Evolutionary conservation across 2,113 vertebrate genomes (phyloP).

Genomic region (Gambusia affinis): DNA sequence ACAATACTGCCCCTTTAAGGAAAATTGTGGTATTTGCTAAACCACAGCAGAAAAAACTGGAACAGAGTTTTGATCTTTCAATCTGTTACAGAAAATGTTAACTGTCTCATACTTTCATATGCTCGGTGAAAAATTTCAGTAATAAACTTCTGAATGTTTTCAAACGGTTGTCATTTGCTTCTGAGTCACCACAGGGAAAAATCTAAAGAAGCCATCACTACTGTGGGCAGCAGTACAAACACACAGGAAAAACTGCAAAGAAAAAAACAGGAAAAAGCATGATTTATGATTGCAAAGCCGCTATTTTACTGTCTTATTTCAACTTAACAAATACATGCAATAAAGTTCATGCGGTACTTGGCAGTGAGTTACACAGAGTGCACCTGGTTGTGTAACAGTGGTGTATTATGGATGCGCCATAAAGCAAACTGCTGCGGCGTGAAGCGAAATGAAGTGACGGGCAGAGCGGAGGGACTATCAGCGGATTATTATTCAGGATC

Average conservation of each 20-base stretch:
- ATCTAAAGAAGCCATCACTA: conserved; percentile 34
- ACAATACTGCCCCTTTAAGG: no score
- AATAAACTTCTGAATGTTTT: not conserved
- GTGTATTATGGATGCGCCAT: conserved; percentile 40
- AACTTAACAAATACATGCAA: conserved; percentile 11
- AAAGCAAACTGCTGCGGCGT: conserved; percentile 21
- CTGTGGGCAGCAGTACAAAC: conserved; percentile 1
- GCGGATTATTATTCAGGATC: conserved; percentile 7
- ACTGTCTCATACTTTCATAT: no score
- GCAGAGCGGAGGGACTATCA: conserved; percentile 4
- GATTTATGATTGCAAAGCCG: not conserved
- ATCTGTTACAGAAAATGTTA: no score
- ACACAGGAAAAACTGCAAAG: conserved; percentile 7
- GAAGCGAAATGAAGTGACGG: conserved; percentile 26
- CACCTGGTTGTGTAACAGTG: conserved; percentile 25
- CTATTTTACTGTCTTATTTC: not conserved
- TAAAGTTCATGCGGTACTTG: conserved; percentile 33
- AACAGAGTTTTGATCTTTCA: no score
- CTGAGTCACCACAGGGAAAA: conserved; percentile 35
- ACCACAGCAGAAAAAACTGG: no score
- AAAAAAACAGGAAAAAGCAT: conserved; percentile 8
- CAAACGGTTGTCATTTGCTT: conserved; percentile 14
- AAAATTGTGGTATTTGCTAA: no score
- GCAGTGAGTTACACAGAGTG: conserved; percentile 50
- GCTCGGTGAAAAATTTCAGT: no score